phyloP scores from a whole-genome alignment of 2,113 vertebrate species.

The Reinhardtius hippoglossoides region DNA sequence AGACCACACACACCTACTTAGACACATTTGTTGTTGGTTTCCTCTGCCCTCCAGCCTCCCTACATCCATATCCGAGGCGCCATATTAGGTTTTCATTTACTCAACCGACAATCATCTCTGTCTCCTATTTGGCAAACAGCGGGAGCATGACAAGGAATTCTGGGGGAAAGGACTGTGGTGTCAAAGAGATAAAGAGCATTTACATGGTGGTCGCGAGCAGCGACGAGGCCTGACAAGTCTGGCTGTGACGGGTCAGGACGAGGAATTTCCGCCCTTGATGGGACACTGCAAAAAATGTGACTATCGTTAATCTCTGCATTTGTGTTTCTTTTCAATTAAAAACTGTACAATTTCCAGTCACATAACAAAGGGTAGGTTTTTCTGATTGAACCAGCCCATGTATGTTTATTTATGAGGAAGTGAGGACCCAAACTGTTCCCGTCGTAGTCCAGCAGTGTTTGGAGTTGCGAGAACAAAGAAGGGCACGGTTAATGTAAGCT shows the following conservation, averaged over 20 bases:
- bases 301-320: conserved; percentile 4
- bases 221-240: conserved; percentile 12
- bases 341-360: conserved; percentile 4
- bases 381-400: not conserved
- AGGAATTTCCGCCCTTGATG: conserved; percentile 19
- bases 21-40: conserved; percentile 23
- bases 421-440: not conserved
- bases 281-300: not conserved
- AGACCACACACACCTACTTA: not conserved
- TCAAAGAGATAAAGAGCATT: conserved; percentile 30
- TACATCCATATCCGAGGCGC: conserved; percentile 30
- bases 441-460: not conserved
- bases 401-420: not conserved
- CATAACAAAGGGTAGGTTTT: not conserved
- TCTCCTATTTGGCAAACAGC: conserved; percentile 48
- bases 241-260: not conserved
- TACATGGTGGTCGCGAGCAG: not conserved
- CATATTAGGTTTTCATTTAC: conserved; percentile 63
- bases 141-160: conserved; percentile 36
- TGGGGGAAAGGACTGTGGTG: conserved; percentile 23
- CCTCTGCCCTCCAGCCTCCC: conserved; percentile 8
- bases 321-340: conserved; percentile 19
- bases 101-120: conserved; percentile 49
- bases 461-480: conserved; percentile 12
- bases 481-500: conserved; percentile 20